A percentile compares a stretch with the other conserved stretches of the same genome.
These are phyloP conservation scores for Oncorhynchus nerka DNA, from an alignment of 2,113 vertebrate species.

Conservation along the genomic window DNA sequence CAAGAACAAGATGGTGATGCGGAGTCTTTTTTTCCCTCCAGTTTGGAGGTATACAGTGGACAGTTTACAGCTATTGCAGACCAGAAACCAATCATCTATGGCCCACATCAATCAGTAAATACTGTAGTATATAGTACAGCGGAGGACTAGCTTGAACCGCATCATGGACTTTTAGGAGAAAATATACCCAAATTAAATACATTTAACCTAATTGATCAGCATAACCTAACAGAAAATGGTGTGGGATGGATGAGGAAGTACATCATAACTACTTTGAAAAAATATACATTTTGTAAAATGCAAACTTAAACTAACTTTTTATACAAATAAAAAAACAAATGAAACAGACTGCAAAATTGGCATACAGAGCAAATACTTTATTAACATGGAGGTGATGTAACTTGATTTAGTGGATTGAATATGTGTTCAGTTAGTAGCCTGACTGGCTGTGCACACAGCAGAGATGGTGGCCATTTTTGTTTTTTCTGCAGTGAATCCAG, in stretches of 20 bases:
- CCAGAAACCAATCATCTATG: not conserved
- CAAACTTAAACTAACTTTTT: not conserved
- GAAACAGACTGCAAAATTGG: not conserved
- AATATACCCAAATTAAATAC: not conserved
- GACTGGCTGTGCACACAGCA: constrained; percentile 46
- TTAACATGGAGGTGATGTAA: constrained; percentile 14
- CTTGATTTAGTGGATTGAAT: constrained; percentile 29
- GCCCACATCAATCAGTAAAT: not conserved
- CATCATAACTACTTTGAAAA: not conserved
- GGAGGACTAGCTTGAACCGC: constrained; percentile 1
- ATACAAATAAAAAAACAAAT: not conserved
- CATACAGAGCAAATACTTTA: constrained; percentile 10
- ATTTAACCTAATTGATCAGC: not conserved
- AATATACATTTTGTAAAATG: not conserved
- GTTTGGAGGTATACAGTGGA: not conserved
- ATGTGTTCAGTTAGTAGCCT: constrained; percentile 55
- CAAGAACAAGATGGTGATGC: not conserved
- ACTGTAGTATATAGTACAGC: not conserved
- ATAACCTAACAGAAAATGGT: too few species aligned
- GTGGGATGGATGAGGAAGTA: not conserved
- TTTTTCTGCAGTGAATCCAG: constrained; percentile 54
- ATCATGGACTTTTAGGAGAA: not conserved
- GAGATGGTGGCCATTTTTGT: constrained; percentile 67
- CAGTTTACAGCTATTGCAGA: not conserved
- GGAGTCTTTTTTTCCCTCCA: not conserved